phyloP scores from a whole-genome alignment of 2,797 vertebrate species.

The Pelobates cultripes region DNA sequence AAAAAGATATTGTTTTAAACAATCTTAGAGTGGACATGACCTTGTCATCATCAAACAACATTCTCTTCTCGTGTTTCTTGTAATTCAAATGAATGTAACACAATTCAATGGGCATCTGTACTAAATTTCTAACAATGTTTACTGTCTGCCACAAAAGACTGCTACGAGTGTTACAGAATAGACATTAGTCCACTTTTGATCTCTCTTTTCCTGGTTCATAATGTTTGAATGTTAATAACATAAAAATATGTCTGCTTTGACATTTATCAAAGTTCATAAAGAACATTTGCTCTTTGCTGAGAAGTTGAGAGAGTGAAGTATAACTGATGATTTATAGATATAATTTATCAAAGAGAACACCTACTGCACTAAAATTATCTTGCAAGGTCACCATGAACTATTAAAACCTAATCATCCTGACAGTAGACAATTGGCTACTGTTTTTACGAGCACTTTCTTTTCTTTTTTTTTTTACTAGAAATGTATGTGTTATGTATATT shows the following conservation, averaged over 20 bases:
- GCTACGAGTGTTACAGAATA: constrained; percentile 22
- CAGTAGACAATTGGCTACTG: background rate
- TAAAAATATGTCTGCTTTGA: constrained; percentile 31
- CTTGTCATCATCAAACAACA: background rate
- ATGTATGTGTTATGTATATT: too few species aligned
- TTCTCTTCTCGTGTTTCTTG: background rate
- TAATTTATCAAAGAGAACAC: constrained; percentile 36
- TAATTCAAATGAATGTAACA: background rate
- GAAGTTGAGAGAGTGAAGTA: constrained; percentile 29
- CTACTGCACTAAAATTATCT: constrained; percentile 37
- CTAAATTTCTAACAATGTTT: constrained; percentile 30
- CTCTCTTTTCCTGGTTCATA: constrained; percentile 4
- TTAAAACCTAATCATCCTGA: background rate
- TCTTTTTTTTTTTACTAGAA: too few species aligned
- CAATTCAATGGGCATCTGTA: background rate
- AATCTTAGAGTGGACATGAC: background rate
- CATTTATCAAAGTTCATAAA: constrained; percentile 37
- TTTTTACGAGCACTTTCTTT: too few species aligned
- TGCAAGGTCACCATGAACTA: constrained; percentile 33
- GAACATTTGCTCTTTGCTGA: constrained; percentile 37
- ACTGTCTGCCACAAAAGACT: background rate
- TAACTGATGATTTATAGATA: constrained; percentile 28
- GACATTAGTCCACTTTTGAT: constrained; percentile 34
- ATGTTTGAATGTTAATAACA: constrained; percentile 41
- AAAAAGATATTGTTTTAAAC: background rate